Percentiles rank a stretch among this genome's conserved stretches.
Conservation (phyloP, 2,888 invertebrate genomes). For the Apamea anceps region DNA sequence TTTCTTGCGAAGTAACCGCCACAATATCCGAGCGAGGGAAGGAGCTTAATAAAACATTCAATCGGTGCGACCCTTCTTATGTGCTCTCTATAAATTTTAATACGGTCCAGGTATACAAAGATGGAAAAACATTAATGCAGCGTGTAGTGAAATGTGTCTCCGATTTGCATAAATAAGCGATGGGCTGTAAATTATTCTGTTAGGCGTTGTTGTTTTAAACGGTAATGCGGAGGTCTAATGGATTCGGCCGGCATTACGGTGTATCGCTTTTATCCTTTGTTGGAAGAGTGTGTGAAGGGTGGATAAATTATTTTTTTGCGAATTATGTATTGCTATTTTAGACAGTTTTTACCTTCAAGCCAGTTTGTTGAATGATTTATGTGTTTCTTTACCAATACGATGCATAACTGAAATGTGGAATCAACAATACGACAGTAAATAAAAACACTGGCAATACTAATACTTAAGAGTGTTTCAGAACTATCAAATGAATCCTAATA, state of each 20-base stretch:
- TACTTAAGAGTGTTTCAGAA: too few species aligned
- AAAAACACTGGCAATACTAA: not conserved
- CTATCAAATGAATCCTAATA: too few species aligned
- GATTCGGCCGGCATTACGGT: conserved; percentile 48
- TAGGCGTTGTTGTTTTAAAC: conserved; percentile 56
- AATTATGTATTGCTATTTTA: conserved; percentile 17
- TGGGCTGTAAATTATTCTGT: conserved; percentile 62
- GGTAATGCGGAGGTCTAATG: conserved; percentile 59
- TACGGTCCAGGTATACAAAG: conserved; percentile 62
- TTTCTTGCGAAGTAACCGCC: conserved; percentile 50
- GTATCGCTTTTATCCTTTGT: conserved; percentile 51
- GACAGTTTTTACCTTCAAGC: not conserved
- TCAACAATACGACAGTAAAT: too few species aligned
- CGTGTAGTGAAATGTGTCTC: conserved; percentile 60
- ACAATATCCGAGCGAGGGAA: conserved; percentile 32
- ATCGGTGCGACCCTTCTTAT: conserved; percentile 65
- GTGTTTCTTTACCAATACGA: not conserved
- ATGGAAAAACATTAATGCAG: conserved; percentile 66
- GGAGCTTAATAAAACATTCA: conserved; percentile 71
- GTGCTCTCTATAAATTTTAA: conserved; percentile 70
- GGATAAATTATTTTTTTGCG: conserved; percentile 24
- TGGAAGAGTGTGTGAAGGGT: conserved; percentile 31
- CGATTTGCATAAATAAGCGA: conserved; percentile 71
- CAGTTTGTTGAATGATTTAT: not conserved
- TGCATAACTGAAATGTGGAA: not conserved